Base-by-base conservation (phyloP, 2,888 invertebrate genomes). In the Drosophila mayaguana region DNA sequence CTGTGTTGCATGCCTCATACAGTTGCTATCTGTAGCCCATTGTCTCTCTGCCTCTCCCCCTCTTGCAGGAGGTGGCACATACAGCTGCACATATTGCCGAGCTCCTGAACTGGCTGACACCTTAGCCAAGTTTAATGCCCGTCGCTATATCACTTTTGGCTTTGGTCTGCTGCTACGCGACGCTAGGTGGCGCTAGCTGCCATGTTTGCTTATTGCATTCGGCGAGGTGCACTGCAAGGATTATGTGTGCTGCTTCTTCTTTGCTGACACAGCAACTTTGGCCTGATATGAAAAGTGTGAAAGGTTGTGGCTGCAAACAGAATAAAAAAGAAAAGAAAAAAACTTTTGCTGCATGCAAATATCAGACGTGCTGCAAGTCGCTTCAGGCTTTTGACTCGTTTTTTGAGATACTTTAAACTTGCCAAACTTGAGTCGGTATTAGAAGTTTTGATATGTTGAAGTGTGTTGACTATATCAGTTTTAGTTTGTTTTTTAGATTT, bases 1-100 rank as follows among this genome's bases (percentile, higher is more conserved):
- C 72, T 60, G 76, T 72, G 54, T 20, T 54, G 72, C 64, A 56
- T 79, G 77, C 72, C 73, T 77, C 89, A 83, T 76, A 83, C 28
- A 59, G 48, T 59, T 48, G 59, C 56, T 65, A 46, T 66, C 66
- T 70, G 48, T 48, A 73, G 65, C 59, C 70, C 72, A 78, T 82
- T 80, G 74, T 79, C 61, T 81, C 53, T 20, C 20, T 7, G 9
- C 1, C 14, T 45, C 20, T 2, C 20, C 20, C 20, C 11, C 20
- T 20, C 4, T 7, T 8, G 6, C 34, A 28, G 51, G 20, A 54
- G 53, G 53, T 12, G 2, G 36, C 51, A 22, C n/a, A n/a, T n/a
- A n/a, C n/a, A n/a, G n/a, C 9, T 54, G 48, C n/a, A 12, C 75
- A 79, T 76, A 75, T 55, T 66, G 71, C 72, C 76, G 67, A 63